Base-by-base conservation (phyloP, 30 jellyfish, hydroid and myxozoan genomes). In the Turritopsis dohrnii region DNA sequence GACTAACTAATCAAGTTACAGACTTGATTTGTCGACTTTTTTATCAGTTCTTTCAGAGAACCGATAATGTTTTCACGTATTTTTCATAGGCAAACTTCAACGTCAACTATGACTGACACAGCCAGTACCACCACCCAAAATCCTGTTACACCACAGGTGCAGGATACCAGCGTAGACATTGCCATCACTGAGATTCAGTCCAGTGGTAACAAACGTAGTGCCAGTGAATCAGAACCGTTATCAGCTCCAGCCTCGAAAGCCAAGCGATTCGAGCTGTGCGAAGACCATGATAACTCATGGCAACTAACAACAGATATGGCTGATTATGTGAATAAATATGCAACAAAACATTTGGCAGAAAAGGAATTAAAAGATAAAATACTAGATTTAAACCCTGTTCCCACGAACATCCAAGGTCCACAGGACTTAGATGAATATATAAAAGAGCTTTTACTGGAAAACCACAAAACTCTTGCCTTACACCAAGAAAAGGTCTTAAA, bases 131-230 rank as follows among this genome's bases (percentile, higher is more conserved):
- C 60, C 60, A 41, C 60, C 13, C 60, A 5, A 41, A 69, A 16
- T 69, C 77, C 77, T 69, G 77, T 0, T 69, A 69, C 77, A 69
- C 7, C 77, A n/a, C 77, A 69, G 77, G 77, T 69, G 77, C 77
- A 69, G 77, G 77, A 69, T 19, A 27, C 1, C 0, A 69, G 0
- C 19, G 0, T 0, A n/a, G 9, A 3, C 9, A 16, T 0, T 0
- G 77, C 0, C 19, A 69, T 21, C 0, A 69, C 77, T 69, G 77
- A 23, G 77, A 69, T 1, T 69, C 1, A 69, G 77, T 19, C 22
- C 77, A 69, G 77, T 69, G 77, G 8, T 27, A 7, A 16, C 77
- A 69, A 69, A 69, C 28, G 8, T n/a, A 69, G 19, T 69, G 0
- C 8, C 28, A 27, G 19, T 21, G 0, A 1, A 27, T 23, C 76